phyloP scores from a whole-genome alignment of 2,888 invertebrate genomes.

The Mimachlamys varia region DNA sequence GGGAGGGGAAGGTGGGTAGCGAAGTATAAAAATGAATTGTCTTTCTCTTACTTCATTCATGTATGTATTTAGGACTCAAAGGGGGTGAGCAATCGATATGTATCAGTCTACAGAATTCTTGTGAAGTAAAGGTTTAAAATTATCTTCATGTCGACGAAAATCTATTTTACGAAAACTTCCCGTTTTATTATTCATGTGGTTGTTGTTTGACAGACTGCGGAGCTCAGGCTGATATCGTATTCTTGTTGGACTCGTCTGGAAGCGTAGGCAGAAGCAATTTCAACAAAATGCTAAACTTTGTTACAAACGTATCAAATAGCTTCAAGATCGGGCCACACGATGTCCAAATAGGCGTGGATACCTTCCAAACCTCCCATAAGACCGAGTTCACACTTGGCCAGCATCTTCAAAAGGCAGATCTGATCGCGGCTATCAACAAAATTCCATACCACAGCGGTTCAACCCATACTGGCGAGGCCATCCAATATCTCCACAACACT shows the following conservation, averaged over 20 bases:
- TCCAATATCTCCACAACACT: constrained; percentile 58
- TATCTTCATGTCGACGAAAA: too few species aligned
- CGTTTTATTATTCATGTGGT: not conserved
- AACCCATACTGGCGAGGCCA: constrained; percentile 70
- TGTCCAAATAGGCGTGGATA: constrained; percentile 69
- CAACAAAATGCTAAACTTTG: constrained; percentile 68
- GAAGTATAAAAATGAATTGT: too few species aligned
- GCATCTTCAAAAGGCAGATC: constrained; percentile 53
- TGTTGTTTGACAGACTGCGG: constrained; percentile 59
- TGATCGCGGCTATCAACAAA: constrained; percentile 58
- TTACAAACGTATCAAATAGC: constrained; percentile 63
- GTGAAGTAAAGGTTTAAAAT: too few species aligned
- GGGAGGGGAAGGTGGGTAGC: too few species aligned
- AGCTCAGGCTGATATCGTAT: constrained; percentile 72
- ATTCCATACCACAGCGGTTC: constrained; percentile 61
- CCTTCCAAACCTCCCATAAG: constrained; percentile 63
- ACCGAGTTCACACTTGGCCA: constrained; percentile 67
- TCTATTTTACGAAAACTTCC: not conserved
- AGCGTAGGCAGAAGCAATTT: constrained; percentile 70
- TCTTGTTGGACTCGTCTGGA: constrained; percentile 72
- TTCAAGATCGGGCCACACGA: constrained; percentile 67
- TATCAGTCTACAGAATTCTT: too few species aligned
- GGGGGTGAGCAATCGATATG: too few species aligned
- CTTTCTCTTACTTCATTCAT: too few species aligned
- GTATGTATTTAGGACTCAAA: too few species aligned